phyloP scores from a whole-genome alignment of 2,113 vertebrate species.

The Dendropsophus ebraccatus region DNA sequence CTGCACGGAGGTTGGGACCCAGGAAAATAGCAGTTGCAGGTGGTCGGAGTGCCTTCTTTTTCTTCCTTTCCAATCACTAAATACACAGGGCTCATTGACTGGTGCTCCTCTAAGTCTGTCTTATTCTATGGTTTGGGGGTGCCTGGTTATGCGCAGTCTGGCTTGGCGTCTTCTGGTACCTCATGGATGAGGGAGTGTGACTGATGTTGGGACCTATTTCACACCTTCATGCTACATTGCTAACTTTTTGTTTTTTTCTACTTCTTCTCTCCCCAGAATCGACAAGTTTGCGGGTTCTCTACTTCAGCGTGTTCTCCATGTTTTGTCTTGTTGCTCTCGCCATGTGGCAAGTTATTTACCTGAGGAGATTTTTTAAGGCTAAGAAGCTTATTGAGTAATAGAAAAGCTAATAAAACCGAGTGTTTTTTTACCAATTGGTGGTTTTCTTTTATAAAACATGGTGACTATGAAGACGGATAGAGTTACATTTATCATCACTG shows the following conservation, averaged over 20 bases:
- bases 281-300: conserved; percentile 62
- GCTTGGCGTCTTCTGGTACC: too few relatives aligned
- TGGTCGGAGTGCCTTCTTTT: neutral
- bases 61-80: too few relatives aligned
- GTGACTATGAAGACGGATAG: too few relatives aligned
- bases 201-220: neutral
- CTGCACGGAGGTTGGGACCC: neutral
- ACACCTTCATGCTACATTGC: too few relatives aligned
- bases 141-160: too few relatives aligned
- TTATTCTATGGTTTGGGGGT: too few relatives aligned
- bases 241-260: neutral
- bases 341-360: conserved; percentile 64
- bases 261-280: conserved; percentile 60
- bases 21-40: neutral
- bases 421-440: too few relatives aligned
- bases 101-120: neutral
- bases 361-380: conserved; percentile 64
- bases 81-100: neutral
- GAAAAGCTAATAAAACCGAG: neutral
- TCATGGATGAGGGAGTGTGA: too few relatives aligned
- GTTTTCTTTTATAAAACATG: too few relatives aligned
- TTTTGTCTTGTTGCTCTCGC: conserved; percentile 63
- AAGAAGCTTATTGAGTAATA: conserved; percentile 66
- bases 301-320: conserved; percentile 66
- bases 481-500: too few relatives aligned